Conservation (phyloP, 2,113 vertebrate genomes). For the Spheniscus mendiculus region DNA sequence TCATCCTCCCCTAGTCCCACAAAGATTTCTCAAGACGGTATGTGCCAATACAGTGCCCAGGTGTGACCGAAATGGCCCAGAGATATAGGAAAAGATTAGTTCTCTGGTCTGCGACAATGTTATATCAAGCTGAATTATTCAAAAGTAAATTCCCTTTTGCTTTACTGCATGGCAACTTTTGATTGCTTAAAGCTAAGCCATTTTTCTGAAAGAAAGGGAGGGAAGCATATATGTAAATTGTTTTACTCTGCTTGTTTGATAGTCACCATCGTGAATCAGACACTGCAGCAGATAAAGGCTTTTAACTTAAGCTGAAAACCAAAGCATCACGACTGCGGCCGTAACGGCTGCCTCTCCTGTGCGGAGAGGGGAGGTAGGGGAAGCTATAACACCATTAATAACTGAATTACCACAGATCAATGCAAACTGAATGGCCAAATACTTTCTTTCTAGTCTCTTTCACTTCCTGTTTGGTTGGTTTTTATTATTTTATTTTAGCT, state of each 20-base stretch:
- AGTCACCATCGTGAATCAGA: neutral
- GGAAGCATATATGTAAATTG: neutral
- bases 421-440: neutral
- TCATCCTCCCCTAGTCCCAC: neutral
- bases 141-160: neutral
- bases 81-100: neutral
- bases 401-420: neutral
- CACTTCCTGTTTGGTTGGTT: neutral
- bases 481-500: neutral
- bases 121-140: neutral
- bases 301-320: neutral
- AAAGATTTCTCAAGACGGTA: neutral
- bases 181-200: neutral
- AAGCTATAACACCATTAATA: neutral
- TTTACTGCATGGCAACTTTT: neutral
- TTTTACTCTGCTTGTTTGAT: neutral
- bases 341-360: neutral
- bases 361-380: rapidly evolving
- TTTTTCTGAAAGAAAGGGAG: neutral
- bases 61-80: neutral
- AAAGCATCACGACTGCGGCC: rapidly evolving
- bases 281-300: neutral
- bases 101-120: neutral
- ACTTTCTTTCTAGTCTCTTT: neutral
- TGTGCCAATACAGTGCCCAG: neutral